Evolutionary conservation across 2,113 vertebrate genomes (phyloP), one percentile per base, ranked within the genome.

Genomic region (Polypterus bichir): DNA sequence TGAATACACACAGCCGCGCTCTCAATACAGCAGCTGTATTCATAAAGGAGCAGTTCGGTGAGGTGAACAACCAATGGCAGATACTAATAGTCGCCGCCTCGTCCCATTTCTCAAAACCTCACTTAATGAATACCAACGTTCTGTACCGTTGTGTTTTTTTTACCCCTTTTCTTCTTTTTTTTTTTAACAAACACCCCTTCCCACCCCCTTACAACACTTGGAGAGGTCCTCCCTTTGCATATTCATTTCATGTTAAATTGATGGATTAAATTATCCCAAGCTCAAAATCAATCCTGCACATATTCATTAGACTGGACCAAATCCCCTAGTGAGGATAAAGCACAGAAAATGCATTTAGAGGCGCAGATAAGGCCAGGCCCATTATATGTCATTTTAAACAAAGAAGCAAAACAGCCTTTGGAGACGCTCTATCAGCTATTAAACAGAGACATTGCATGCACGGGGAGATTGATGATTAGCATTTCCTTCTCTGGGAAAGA

Each of bases 331-430:
- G 84, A 79, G 78, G 76, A 76, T 79, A 74, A 83, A 86, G 83
- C 76, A 66, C 76, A 77, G 81, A 83, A 86, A 90, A 88, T 76
- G 84, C 88, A 87, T 86, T 88, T 89, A 90, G 89, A 85, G 81
- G 84, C 86, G 74, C 88, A 88, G 93, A 92, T 94, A 94, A 94
- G 89, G 83, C 87, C 79, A 78, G 83, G 83, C 86, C 90, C 85
- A 88, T 92, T 92, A 91, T 88, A 88, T 92, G 91, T 94, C 90
- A 94, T 90, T 91, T 92, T 89, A 89, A 92, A 92, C 92, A 92
- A 94, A 92, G 88, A 86, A 77, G 75, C 79, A 80, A 86, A 86
- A 77, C 78, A 89, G 86, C 84, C 90, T 87, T 88, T 89, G 88
- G 88, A 94, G 89, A 89, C 86, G 57, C 83, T 83, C 88, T 93